Evolutionary conservation across 2,113 vertebrate species (phyloP).

Genomic region (Burhinus oedicnemus): DNA sequence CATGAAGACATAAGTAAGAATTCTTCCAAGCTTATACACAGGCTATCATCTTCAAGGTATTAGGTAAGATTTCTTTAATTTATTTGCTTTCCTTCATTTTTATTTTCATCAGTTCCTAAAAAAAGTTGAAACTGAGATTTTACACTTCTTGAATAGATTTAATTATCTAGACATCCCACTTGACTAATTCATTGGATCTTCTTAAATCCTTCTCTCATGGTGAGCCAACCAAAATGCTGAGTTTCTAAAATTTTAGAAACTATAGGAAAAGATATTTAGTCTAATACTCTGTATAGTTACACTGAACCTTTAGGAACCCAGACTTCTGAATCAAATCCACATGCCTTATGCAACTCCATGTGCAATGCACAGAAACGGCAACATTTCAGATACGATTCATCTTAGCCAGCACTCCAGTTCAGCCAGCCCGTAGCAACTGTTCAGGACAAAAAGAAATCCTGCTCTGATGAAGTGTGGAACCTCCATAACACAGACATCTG

Average conservation of each 20-base stretch:
- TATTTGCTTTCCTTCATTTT: neutral
- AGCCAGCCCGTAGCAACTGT: neutral
- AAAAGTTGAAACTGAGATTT: neutral
- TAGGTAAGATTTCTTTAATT: neutral
- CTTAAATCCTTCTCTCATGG: neutral
- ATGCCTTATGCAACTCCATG: neutral
- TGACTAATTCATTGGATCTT: neutral
- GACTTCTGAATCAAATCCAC: neutral
- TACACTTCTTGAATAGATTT: neutral
- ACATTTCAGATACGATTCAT: neutral
- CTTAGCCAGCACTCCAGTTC: neutral
- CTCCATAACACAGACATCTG: neutral
- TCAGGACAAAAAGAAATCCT: neutral
- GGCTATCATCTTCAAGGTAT: neutral
- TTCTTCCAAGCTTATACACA: neutral
- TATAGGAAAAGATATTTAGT: neutral
- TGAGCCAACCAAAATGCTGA: neutral
- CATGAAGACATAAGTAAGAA: neutral
- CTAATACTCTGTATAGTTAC: neutral
- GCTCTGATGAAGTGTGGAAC: neutral
- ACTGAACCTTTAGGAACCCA: neutral
- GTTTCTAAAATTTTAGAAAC: neutral
- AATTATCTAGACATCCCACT: neutral
- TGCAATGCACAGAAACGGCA: neutral
- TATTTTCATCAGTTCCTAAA: neutral